phyloP scores from a whole-genome alignment of 2,113 vertebrate genomes.

The Ibidorhyncha struthersii region DNA sequence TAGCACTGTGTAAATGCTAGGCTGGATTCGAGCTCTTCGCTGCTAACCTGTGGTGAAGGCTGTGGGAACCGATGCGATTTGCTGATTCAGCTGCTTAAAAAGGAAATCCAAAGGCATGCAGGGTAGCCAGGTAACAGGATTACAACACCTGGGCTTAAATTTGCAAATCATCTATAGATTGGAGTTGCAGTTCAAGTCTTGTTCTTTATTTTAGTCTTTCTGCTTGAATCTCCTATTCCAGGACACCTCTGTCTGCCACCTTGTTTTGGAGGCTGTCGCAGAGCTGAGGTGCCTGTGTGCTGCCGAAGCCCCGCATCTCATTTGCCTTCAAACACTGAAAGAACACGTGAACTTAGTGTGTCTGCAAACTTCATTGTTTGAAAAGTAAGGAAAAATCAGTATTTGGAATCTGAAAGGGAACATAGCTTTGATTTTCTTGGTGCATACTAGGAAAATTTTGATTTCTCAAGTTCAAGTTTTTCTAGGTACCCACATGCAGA shows the following conservation, averaged over 20 bases:
- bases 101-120: neutral
- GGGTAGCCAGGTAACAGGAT: neutral
- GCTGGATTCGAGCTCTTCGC: neutral
- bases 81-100: neutral
- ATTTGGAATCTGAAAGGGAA: neutral
- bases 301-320: neutral
- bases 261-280: neutral
- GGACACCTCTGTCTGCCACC: fast-evolving
- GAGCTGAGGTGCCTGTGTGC: neutral
- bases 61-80: neutral
- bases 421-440: neutral
- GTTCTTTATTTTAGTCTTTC: neutral
- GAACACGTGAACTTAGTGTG: fast-evolving
- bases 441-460: fast-evolving
- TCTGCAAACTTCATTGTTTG: neutral
- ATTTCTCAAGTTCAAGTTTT: neutral
- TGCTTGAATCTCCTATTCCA: neutral
- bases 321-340: fast-evolving
- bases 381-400: neutral
- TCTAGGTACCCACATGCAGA: neutral
- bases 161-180: neutral
- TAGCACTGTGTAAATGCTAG: neutral
- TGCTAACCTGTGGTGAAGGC: neutral
- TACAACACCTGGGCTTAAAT: neutral
- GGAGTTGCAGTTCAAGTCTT: fast-evolving